Percentiles rank a stretch among this genome's conserved stretches.
phyloP scores from a whole-genome alignment of 2,888 invertebrate genomes.

The Aleiodes leptofemur region DNA sequence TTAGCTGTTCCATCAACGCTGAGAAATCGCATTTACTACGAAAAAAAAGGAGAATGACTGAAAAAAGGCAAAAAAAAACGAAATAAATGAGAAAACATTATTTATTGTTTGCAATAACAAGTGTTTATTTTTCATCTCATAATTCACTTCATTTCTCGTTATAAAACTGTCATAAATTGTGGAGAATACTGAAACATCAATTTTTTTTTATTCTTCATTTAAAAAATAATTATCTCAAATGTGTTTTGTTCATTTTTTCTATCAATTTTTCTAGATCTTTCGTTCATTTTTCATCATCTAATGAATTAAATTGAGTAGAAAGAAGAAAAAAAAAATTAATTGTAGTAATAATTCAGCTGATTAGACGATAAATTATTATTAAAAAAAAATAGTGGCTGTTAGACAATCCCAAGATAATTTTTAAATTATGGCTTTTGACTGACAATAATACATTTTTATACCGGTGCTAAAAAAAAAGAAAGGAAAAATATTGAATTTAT shows the following conservation, averaged over 20 bases:
- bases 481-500: conserved; percentile 10
- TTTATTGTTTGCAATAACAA: conserved; percentile 40
- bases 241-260: background rate
- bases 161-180: conserved; percentile 41
- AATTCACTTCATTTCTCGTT: conserved; percentile 24
- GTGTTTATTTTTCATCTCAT: conserved; percentile 37
- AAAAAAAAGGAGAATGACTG: too few relatives aligned
- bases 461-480: conserved; percentile 19
- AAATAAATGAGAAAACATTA: background rate
- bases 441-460: conserved; percentile 36
- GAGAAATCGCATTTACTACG: too few relatives aligned
- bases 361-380: conserved; percentile 25
- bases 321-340: background rate
- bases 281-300: background rate
- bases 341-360: background rate
- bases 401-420: conserved; percentile 35
- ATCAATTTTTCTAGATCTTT: background rate
- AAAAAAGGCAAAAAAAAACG: too few relatives aligned
- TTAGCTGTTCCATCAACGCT: too few relatives aligned
- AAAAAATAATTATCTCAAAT: conserved; percentile 17
- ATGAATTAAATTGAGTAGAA: conserved; percentile 7
- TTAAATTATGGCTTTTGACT: conserved; percentile 36
- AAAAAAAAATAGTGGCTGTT: conserved; percentile 27
- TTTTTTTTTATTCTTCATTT: conserved; percentile 25
- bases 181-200: conserved; percentile 42